A percentile compares a stretch with the other conserved stretches of the same genome.
Evolutionary conservation across 37 sponge, comb jelly and placozoan species (phyloP).

Genomic region (Diacarnus erythraeanus): DNA sequence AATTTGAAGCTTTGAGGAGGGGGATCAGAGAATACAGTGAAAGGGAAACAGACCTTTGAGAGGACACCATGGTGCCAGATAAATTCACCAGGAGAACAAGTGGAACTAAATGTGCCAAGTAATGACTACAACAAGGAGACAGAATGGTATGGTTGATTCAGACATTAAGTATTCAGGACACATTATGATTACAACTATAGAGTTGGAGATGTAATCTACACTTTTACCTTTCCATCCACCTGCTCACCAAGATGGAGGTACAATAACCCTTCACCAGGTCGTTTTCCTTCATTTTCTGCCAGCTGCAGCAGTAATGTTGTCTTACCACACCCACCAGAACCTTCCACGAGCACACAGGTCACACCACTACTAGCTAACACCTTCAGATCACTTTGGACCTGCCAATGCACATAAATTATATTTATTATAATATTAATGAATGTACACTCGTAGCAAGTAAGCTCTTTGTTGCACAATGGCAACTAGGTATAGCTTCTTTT

Average conservation of each 20-base stretch:
- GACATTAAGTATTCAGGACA: no score
- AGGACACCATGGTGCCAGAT: slow-evolving; percentile 87
- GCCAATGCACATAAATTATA: no score
- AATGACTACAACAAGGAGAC: slow-evolving; percentile 52
- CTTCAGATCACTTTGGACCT: slow-evolving; percentile 1
- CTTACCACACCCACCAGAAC: slow-evolving; percentile 68
- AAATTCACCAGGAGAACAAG: slow-evolving; percentile 86
- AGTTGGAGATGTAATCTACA: no score
- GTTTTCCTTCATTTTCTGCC: neutral
- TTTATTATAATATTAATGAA: no score
- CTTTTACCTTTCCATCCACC: slow-evolving; percentile 59
- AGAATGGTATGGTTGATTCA: no score
- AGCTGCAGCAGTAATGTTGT: slow-evolving; percentile 32
- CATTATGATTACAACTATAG: no score
- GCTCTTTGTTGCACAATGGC: no score
- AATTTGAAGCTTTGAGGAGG: neutral
- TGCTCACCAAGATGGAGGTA: slow-evolving; percentile 66
- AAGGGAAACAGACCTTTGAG: slow-evolving; percentile 50
- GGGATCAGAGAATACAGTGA: no score
- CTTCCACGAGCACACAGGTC: slow-evolving; percentile 50
- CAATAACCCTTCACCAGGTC: slow-evolving; percentile 12
- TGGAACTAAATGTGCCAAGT: slow-evolving; percentile 77
- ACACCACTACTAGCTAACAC: slow-evolving; percentile 23
- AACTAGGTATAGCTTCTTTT: no score
- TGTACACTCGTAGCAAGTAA: no score